These are phyloP conservation scores for Lissocephala sabroskyi DNA, from an alignment of 2,888 invertebrate species.

Conservation along the genomic window DNA sequence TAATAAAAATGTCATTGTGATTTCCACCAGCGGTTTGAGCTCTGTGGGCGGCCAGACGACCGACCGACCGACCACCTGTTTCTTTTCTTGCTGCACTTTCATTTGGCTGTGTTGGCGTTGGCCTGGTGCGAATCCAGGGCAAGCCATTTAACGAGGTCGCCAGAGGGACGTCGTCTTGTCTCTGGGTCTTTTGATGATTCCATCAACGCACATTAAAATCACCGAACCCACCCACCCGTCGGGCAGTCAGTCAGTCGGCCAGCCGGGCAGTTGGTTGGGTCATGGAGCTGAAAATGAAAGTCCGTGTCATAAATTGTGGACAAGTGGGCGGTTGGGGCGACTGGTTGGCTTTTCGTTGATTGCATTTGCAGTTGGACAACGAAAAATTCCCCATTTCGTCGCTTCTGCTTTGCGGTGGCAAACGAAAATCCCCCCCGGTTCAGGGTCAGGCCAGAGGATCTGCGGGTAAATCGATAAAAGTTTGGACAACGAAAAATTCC, in stretches of 20 bases:
- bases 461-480: too few species aligned
- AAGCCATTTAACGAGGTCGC: slow-evolving; percentile 23
- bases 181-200: slow-evolving; percentile 31
- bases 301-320: slow-evolving; percentile 1
- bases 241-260: slow-evolving; percentile 24
- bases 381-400: too few species aligned
- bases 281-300: slow-evolving; percentile 23
- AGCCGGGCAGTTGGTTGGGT: background rate
- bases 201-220: slow-evolving; percentile 30
- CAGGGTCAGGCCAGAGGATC: too few species aligned
- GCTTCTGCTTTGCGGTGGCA: too few species aligned
- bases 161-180: too few species aligned
- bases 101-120: slow-evolving; percentile 5
- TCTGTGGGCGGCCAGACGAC: slow-evolving; percentile 21
- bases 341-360: too few species aligned
- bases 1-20: slow-evolving; percentile 33
- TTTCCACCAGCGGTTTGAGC: slow-evolving; percentile 14
- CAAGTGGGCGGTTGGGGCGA: too few species aligned
- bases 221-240: slow-evolving; percentile 12
- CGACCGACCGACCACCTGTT: slow-evolving; percentile 32
- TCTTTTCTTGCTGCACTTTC: slow-evolving; percentile 29
- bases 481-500: too few species aligned
- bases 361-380: too few species aligned
- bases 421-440: too few species aligned
- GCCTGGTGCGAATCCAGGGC: background rate